These are phyloP conservation scores for Drosophila equinoxialis DNA, from an alignment of 1,140 invertebrate genomes.

Conservation along the genomic window DNA sequence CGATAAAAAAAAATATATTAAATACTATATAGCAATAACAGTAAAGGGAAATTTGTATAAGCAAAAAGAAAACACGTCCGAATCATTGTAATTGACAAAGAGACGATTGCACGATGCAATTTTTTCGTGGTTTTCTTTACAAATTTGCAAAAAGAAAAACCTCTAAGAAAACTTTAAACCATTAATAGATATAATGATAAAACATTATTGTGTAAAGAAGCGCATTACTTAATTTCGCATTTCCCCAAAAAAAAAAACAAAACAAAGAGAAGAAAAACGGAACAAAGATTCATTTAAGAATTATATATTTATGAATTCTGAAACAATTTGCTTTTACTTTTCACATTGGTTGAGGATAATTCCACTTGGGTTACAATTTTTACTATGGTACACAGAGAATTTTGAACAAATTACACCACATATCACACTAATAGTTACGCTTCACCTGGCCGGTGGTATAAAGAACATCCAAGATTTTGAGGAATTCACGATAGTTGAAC, in stretches of 20 bases:
- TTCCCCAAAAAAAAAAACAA: constrained; percentile 4
- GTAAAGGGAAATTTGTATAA: constrained; percentile 25
- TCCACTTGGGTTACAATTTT: too few species aligned
- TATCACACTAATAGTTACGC: constrained; percentile 63
- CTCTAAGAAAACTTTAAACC: not conserved
- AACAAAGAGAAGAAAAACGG: not conserved
- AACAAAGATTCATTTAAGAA: constrained; percentile 13
- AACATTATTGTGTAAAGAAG: constrained; percentile 1
- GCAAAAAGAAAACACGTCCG: constrained; percentile 4
- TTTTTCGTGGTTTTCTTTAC: not conserved
- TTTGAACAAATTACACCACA: not conserved
- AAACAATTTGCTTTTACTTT: not conserved
- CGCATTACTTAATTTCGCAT: constrained; percentile 9
- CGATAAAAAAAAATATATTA: constrained; percentile 27
- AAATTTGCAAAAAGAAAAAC: not conserved
- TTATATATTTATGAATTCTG: constrained; percentile 13
- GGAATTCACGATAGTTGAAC: constrained; percentile 78
- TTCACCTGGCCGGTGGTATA: constrained; percentile 70
- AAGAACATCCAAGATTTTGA: constrained; percentile 72
- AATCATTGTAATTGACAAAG: not conserved
- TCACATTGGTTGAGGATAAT: too few species aligned
- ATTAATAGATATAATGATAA: not conserved
- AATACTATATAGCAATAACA: constrained; percentile 37
- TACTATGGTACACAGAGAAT: constrained; percentile 28
- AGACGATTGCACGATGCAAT: not conserved